Evolutionary conservation across 2,888 invertebrate genomes (phyloP).

Genomic region (Calephelis perditalis): DNA sequence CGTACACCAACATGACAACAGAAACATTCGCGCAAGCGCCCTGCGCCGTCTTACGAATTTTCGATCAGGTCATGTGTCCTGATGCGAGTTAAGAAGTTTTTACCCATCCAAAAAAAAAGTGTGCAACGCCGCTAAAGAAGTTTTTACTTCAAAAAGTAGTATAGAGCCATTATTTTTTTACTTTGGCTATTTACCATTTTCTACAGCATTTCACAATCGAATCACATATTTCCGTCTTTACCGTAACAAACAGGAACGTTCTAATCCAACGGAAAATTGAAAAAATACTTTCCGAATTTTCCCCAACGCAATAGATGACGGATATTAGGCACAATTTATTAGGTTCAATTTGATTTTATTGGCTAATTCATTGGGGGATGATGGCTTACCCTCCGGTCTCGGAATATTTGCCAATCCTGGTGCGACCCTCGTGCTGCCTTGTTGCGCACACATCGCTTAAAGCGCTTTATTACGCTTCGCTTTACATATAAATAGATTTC

Average conservation of each 20-base stretch:
- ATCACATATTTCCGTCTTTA: too few relatives aligned
- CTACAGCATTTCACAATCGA: too few relatives aligned
- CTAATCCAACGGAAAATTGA: slow-evolving; percentile 15
- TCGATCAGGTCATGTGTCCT: too few relatives aligned
- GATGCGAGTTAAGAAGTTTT: too few relatives aligned
- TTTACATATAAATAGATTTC: slow-evolving; percentile 62
- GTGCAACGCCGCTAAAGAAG: too few relatives aligned
- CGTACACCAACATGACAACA: too few relatives aligned
- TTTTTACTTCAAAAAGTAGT: too few relatives aligned
- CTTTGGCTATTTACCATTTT: too few relatives aligned
- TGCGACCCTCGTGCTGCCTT: slow-evolving; percentile 33
- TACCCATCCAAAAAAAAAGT: too few relatives aligned
- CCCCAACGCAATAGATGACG: slow-evolving; percentile 49
- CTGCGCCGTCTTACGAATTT: too few relatives aligned
- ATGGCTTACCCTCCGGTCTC: slow-evolving; percentile 45
- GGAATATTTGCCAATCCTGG: slow-evolving; percentile 56
- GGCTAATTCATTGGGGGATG: slow-evolving; percentile 67
- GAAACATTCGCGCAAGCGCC: too few relatives aligned
- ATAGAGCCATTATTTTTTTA: too few relatives aligned
- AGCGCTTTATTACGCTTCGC: slow-evolving; percentile 53
- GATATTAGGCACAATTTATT: slow-evolving; percentile 67
- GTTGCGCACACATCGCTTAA: slow-evolving; percentile 40
- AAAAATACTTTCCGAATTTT: slow-evolving; percentile 4
- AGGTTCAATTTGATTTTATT: slow-evolving; percentile 72
- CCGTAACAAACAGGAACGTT: slow-evolving; percentile 7